These are phyloP conservation scores for Numenius phaeopus DNA, from an alignment of 2,797 vertebrate species.

Conservation along the genomic window DNA sequence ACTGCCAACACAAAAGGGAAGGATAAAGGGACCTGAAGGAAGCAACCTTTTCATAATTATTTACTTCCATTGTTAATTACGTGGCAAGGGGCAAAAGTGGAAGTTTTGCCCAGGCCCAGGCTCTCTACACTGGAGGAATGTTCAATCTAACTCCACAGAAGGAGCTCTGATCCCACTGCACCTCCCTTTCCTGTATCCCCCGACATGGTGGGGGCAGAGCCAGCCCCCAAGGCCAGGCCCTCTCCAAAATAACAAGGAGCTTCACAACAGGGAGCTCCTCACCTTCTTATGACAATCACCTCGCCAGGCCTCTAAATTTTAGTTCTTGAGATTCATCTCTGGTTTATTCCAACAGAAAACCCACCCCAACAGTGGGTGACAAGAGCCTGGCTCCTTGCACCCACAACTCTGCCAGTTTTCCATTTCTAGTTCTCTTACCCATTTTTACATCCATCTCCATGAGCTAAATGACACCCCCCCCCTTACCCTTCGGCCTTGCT, in stretches of 20 bases:
- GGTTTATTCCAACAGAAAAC: neutral
- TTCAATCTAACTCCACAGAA: neutral
- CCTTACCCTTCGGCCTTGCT: neutral
- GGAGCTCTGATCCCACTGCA: neutral
- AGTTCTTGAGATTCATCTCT: neutral
- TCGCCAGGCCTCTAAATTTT: neutral
- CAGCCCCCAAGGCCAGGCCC: neutral
- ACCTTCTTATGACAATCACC: neutral
- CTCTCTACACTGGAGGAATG: neutral
- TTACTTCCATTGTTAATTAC: neutral
- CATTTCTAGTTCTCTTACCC: neutral
- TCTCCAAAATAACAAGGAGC: neutral
- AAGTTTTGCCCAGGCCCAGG: neutral
- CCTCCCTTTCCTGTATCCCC: neutral
- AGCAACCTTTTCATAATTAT: neutral
- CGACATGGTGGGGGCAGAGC: rapidly evolving
- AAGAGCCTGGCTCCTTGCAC: neutral
- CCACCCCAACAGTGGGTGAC: neutral
- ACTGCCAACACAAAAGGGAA: neutral
- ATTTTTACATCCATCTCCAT: neutral
- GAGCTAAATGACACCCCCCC: neutral
- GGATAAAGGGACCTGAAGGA: neutral
- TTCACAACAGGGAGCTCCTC: neutral
- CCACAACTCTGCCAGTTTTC: neutral
- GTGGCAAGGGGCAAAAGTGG: neutral